Conservation (phyloP, 2,888 invertebrate genomes). For the Alloplasta piceator region DNA sequence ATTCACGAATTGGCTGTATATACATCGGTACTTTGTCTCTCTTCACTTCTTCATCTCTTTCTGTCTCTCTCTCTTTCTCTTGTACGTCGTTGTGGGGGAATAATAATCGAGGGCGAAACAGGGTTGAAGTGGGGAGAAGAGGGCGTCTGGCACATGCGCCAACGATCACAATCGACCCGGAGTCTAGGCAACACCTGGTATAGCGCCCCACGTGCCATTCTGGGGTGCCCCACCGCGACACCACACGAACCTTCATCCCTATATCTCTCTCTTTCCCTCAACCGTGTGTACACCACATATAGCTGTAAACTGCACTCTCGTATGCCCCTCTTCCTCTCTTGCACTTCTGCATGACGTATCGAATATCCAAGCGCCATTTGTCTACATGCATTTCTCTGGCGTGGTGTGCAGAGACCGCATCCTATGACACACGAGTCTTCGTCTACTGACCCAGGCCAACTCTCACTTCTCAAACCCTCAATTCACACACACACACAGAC, state of each 20-base stretch:
- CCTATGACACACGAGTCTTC: conserved; percentile 38
- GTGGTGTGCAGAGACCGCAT: conserved; percentile 22
- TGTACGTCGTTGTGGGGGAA: conserved; percentile 31
- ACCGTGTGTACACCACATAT: neutral
- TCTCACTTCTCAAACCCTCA: conserved; percentile 53
- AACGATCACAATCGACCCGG: conserved; percentile 74
- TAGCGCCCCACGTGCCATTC: conserved; percentile 76
- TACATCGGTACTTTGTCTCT: conserved; percentile 53
- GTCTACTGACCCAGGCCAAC: conserved; percentile 79
- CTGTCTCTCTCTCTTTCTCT: conserved; percentile 49
- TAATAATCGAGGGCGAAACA: conserved; percentile 58
- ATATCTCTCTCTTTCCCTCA: neutral
- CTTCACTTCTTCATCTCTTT: conserved; percentile 24
- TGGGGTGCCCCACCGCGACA: conserved; percentile 73
- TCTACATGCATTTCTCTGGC: conserved; percentile 39
- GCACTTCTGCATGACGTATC: conserved; percentile 67
- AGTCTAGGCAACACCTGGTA: conserved; percentile 79
- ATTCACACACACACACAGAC: neutral
- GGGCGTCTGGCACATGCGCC: conserved; percentile 75
- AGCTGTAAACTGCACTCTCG: conserved; percentile 15
- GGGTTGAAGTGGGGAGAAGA: conserved; percentile 53
- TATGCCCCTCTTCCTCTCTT: neutral
- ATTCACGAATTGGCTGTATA: conserved; percentile 50
- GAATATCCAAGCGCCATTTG: conserved; percentile 76
- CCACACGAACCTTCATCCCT: conserved; percentile 57